phyloP scores from a whole-genome alignment of 2,113 vertebrate genomes.

The Osmerus mordax region DNA sequence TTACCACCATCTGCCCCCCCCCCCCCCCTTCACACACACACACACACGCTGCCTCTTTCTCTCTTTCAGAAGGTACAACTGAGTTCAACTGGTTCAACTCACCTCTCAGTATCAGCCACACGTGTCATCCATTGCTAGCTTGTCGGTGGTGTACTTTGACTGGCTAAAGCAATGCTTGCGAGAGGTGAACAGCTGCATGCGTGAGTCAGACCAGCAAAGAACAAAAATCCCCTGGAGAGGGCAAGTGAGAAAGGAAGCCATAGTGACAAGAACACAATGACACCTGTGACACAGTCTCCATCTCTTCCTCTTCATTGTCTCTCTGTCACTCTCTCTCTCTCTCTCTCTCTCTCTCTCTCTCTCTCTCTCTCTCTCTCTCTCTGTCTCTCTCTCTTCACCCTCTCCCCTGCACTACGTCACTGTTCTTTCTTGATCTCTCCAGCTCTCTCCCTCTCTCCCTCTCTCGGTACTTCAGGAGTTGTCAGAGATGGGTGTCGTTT shows the following conservation, averaged over 20 bases:
- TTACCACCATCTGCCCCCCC: too few relatives aligned
- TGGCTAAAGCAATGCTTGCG: too few relatives aligned
- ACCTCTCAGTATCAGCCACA: background rate
- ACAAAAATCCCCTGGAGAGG: conserved; percentile 2
- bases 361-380: background rate
- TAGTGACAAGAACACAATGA: too few relatives aligned
- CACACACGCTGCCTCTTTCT: background rate
- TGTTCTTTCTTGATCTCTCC: background rate
- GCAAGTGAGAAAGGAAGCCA: too few relatives aligned
- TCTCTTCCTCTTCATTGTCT: conserved; percentile 11
- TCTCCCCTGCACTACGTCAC: background rate
- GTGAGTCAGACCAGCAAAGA: background rate
- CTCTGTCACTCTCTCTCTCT: background rate
- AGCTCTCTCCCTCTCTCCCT: conserved; percentile 19
- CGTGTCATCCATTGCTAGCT: too few relatives aligned
- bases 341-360: background rate
- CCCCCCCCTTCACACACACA: too few relatives aligned
- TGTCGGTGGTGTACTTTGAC: too few relatives aligned
- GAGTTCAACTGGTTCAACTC: background rate
- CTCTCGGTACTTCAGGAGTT: conserved; percentile 35
- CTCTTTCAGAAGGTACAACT: background rate
- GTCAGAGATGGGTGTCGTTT: conserved; percentile 24
- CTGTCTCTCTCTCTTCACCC: background rate
- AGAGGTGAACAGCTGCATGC: background rate
- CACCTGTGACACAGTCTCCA: conserved; percentile 5